Conservation (phyloP, 1,140 invertebrate species). For the Papilio machaon region DNA sequence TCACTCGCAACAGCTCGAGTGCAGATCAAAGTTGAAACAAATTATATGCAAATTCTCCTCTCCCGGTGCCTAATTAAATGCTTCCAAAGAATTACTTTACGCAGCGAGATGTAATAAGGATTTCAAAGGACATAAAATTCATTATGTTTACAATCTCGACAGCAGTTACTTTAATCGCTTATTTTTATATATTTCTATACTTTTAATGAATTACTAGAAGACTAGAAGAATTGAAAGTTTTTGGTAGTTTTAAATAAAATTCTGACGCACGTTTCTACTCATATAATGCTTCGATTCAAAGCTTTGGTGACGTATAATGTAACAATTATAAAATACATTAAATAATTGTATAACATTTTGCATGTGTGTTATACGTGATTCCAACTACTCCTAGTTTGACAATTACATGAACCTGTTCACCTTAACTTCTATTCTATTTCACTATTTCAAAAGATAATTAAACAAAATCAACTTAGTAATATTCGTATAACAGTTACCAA, state of each 20-base stretch:
- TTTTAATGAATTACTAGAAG: background rate
- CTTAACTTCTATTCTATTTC: no score
- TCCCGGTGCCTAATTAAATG: constrained; percentile 20
- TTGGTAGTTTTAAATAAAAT: no score
- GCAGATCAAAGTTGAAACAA: constrained; percentile 26
- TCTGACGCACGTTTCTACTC: no score
- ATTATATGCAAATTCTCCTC: constrained; percentile 22
- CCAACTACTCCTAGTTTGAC: no score
- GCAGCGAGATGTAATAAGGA: background rate
- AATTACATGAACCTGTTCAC: no score
- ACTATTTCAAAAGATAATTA: no score
- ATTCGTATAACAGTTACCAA: background rate
- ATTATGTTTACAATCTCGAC: constrained; percentile 20
- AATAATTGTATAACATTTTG: no score
- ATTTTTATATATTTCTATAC: background rate
- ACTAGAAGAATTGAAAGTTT: background rate
- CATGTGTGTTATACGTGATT: no score
- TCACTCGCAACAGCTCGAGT: constrained; percentile 22
- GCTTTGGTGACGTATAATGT: no score
- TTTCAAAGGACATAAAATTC: constrained; percentile 3
- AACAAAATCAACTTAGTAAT: background rate
- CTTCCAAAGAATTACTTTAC: constrained; percentile 26
- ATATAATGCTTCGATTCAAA: no score
- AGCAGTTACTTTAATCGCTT: background rate
- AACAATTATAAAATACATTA: no score